phyloP scores from a whole-genome alignment of 2,113 vertebrate genomes.

The Bufo gargarizans region DNA sequence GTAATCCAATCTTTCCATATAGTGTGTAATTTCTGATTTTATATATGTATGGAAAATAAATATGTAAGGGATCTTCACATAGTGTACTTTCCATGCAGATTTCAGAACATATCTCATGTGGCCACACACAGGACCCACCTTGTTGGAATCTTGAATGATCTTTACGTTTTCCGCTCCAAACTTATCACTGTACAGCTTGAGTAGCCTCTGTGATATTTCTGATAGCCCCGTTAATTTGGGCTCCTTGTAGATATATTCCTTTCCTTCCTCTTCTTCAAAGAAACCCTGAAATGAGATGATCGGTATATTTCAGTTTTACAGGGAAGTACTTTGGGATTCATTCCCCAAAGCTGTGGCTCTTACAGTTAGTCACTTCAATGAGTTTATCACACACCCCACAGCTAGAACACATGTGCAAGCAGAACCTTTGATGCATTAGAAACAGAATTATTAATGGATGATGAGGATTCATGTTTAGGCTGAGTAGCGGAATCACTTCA shows the following conservation, averaged over 20 bases:
- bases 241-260: conserved; percentile 98
- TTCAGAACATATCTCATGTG: neutral
- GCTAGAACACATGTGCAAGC: conserved; percentile 36
- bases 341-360: conserved; percentile 9
- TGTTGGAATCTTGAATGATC: conserved; percentile 99
- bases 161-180: conserved; percentile 97
- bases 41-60: no score
- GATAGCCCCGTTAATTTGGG: conserved; percentile 96
- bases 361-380: conserved; percentile 27
- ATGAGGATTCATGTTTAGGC: neutral
- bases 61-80: no score
- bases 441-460: conserved; percentile 59
- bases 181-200: conserved; percentile 97
- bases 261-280: conserved; percentile 98
- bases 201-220: conserved; percentile 94
- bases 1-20: no score
- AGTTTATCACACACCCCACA: conserved; percentile 31
- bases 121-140: conserved; percentile 75
- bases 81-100: no score
- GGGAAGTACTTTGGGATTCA: conserved; percentile 33
- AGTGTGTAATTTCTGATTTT: no score
- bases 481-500: neutral
- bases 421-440: conserved; percentile 56
- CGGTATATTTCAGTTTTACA: conserved; percentile 42
- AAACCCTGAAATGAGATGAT: conserved; percentile 80